Base-by-base conservation (phyloP, 64 coral and sea anemone species). In the Pocillopora damicornis region DNA sequence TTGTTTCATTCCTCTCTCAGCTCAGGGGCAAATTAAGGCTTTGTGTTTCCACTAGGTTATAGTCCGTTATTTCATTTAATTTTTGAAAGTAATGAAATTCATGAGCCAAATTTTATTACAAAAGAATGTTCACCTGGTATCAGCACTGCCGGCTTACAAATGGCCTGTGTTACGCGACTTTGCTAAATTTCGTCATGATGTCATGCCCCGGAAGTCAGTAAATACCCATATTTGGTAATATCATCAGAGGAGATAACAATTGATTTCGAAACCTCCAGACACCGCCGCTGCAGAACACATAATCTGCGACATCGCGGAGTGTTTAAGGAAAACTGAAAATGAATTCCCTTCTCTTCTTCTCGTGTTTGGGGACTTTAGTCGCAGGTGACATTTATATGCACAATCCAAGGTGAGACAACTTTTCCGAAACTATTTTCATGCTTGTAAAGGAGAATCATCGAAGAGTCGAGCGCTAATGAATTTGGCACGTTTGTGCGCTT, bases 311-410 rank as follows among this genome's bases (percentile, higher is more conserved):
- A 79, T 79, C 77, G 18, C 77, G 13, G 4, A 60, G n/a, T 79
- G 76, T 18, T 25, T 4, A 25, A 2, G 3, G 23, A 20, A 23
- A 14, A 5, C 25, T 18, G 45, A 85, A 58, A 38, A 85, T 85
- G 81, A 73, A 45, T 58, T 59, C 64, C 20, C 20, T 85, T 42
- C 65, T 85, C 9, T 72, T 71, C 0, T 58, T 85, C 10, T 72
- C 65, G 38, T 58, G 57, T 85, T 42, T 85, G 20, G 71, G 81
- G 81, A 73, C 20, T 85, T 57, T 87, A 17, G 90, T 35, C 74
- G 10, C 58, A 36, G 93, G 37, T 22, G 93, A 94, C 83, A 87
- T 94, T 15, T 94, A 94, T 59, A 60, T 94, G 65, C 93, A 94
- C 77, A 94, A 94, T 76, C 93, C 93, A 56, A 94, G 93, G 93